Conservation (phyloP, 1,140 invertebrate species). For the Pseudomyrmex pallidus region DNA sequence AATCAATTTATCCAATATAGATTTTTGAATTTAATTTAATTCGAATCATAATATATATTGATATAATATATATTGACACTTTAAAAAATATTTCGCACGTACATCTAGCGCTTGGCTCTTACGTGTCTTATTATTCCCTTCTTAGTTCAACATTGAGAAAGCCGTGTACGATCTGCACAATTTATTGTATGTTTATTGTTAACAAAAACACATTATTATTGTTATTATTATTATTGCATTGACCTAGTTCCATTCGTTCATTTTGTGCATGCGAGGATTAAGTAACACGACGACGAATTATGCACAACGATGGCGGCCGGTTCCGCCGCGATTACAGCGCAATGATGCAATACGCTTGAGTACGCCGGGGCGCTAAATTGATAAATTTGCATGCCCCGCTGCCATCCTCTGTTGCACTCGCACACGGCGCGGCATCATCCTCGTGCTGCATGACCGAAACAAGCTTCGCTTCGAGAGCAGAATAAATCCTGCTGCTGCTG, state of each 20-base stretch:
- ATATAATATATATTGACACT: no score
- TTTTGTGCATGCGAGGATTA: neutral
- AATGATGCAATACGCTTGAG: conserved; percentile 77
- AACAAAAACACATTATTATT: no score
- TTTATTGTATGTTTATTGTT: no score
- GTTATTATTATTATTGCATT: neutral
- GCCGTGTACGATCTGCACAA: no score
- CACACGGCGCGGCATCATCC: conserved; percentile 1
- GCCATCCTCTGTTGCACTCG: conserved; percentile 23
- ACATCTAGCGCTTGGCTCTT: no score
- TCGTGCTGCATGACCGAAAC: conserved; percentile 19
- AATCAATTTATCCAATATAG: no score
- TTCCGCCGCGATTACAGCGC: conserved; percentile 67
- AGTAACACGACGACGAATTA: conserved; percentile 17
- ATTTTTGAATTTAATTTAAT: no score
- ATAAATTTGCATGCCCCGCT: conserved; percentile 83
- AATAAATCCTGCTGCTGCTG: conserved; percentile 26
- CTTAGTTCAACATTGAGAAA: no score
- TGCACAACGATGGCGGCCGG: conserved; percentile 26
- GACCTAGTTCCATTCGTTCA: conserved; percentile 13
- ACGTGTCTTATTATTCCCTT: no score
- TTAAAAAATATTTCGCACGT: no score
- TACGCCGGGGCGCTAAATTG: conserved; percentile 80
- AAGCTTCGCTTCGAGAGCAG: conserved; percentile 33
- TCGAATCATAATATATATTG: no score